phyloP scores from a whole-genome alignment of 2,113 vertebrate species.

The Thinocorus orbignyianus region DNA sequence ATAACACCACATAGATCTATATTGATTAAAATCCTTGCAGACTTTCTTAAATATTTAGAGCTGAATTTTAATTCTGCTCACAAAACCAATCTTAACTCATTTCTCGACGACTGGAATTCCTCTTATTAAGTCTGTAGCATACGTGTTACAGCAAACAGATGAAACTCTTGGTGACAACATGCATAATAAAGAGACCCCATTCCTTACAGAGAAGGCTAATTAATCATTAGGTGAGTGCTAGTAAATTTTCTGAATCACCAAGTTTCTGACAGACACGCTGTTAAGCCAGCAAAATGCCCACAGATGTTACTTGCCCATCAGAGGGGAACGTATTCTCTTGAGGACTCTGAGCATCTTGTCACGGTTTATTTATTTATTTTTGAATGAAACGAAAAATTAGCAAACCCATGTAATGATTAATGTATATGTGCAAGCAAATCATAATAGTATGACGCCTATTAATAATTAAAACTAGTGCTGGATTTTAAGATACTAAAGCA shows the following conservation, averaged over 20 bases:
- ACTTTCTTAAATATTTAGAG: not conserved
- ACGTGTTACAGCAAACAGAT: slow-evolving; percentile 32
- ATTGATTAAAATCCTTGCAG: not conserved
- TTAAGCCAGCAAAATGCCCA: slow-evolving; percentile 50
- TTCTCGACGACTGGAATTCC: not conserved
- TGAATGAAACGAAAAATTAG: slow-evolving; percentile 26
- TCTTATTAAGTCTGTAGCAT: slow-evolving; percentile 7
- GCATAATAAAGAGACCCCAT: slow-evolving; percentile 53
- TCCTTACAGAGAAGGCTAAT: slow-evolving; percentile 65
- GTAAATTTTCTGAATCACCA: slow-evolving; percentile 74
- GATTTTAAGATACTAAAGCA: not conserved
- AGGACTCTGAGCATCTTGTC: slow-evolving; percentile 38
- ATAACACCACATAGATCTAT: not conserved
- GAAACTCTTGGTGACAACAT: slow-evolving; percentile 52
- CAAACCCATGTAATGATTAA: slow-evolving; percentile 24
- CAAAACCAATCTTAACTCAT: not conserved
- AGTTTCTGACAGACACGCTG: slow-evolving; percentile 58
- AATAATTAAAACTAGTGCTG: slow-evolving; percentile 33
- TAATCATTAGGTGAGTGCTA: slow-evolving; percentile 73
- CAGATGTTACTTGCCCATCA: slow-evolving; percentile 62
- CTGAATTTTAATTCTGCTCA: not conserved
- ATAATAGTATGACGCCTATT: slow-evolving; percentile 5
- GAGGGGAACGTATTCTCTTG: slow-evolving; percentile 46
- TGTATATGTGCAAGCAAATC: slow-evolving; percentile 32
- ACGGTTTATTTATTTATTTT: slow-evolving; percentile 33